phyloP scores from a whole-genome alignment of 1,140 invertebrate genomes.

The Macrobrachium rosenbergii region DNA sequence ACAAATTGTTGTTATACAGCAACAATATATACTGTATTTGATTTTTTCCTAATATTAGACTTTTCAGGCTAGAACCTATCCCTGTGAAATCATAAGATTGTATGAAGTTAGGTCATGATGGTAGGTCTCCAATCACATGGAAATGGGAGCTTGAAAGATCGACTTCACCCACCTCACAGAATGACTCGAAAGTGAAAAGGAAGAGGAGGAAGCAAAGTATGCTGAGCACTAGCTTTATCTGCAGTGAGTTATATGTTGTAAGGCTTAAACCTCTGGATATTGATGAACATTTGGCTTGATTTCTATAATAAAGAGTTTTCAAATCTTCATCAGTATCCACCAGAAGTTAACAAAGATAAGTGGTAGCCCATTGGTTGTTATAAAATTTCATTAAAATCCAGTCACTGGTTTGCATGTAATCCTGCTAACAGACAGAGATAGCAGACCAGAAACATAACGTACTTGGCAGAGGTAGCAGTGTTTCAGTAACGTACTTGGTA shows the following conservation, averaged over 20 bases:
- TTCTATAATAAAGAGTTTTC: too few species aligned
- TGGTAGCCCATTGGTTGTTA: too few species aligned
- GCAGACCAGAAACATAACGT: not conserved
- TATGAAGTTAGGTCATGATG: constrained; percentile 45
- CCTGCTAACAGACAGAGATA: not conserved
- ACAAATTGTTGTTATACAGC: not conserved
- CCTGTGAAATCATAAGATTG: constrained; percentile 32
- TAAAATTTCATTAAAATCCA: too few species aligned
- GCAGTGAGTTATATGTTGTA: not conserved
- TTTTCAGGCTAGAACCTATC: constrained; percentile 37
- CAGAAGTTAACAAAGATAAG: too few species aligned
- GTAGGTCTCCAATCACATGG: constrained; percentile 23
- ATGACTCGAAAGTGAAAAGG: constrained; percentile 55
- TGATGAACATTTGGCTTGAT: too few species aligned
- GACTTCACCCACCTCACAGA: constrained; percentile 40
- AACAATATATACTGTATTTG: not conserved
- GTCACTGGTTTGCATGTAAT: too few species aligned
- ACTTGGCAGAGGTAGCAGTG: not conserved
- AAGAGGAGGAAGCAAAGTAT: constrained; percentile 39
- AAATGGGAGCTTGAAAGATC: constrained; percentile 49
- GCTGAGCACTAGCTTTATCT: not conserved
- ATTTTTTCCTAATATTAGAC: not conserved
- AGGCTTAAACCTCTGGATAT: too few species aligned
- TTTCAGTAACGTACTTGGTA: not conserved
- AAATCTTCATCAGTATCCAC: too few species aligned